Evolutionary conservation across 37 sponge, comb jelly and placozoan genomes (phyloP), one percentile per base, ranked within the genome.

Genomic region (Theonella swinhoei): DNA sequence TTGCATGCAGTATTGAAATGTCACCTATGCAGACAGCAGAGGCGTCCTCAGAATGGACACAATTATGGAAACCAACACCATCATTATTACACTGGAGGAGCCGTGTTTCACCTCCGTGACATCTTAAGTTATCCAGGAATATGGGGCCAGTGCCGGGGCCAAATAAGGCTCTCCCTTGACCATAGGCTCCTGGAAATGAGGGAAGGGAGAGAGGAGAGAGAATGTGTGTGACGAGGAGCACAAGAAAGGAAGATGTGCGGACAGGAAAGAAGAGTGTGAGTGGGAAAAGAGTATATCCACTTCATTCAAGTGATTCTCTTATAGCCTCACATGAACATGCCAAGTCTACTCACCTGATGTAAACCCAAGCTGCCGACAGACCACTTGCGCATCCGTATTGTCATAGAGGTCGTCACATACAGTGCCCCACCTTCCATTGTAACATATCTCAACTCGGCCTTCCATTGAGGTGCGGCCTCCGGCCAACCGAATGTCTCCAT

Each of bases 361-460:
- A 28, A 76, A 84, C 1, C 84, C 84, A 28, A 87, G 74, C 61
- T 74, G 36, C n/a, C 67, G 60, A 61, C 88, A 87, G 30, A 79
- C 76, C 1, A 89, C 90, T 1, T 23, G 33, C 20, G 90, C 90
- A 25, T 72, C 86, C 20, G 42, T 72, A 33, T 39, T 42, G 37
- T 22, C 67, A 80, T 75, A 89, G 36, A 25, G 37, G 8, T 29
- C 31, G 4, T 43, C 69, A 54, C 90, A 89, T 0, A 89, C 69
- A 20, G 76, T 75, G 3, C 90, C 86, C 86, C 86, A 89, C 0
- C 37, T 22, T 24, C 68, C 72, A 65, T 78, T 84, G 67, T 75
- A 67, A 74, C 83, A 89, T 1, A 85, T 29, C 43, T 89, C 90
- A 25, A 89, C 85, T 31, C 90, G 71, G 32, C 88, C 88, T n/a